A percentile compares a stretch with the other conserved stretches of the same genome.
Evolutionary conservation across 2,888 invertebrate genomes (phyloP).

Genomic region (Lomographa bimaculata): DNA sequence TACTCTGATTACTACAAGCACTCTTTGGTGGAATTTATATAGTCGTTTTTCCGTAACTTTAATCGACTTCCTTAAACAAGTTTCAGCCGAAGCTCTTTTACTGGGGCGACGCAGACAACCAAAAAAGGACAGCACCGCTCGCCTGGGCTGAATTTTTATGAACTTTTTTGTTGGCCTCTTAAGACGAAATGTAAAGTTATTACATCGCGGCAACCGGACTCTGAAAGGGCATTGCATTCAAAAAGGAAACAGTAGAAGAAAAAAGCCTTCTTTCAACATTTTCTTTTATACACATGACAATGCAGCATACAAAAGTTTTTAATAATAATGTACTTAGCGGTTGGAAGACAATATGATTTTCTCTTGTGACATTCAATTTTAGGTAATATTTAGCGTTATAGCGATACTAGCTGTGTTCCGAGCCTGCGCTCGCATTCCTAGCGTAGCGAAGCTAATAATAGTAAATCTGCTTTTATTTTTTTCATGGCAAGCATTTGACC

Average conservation of each 20-base stretch:
- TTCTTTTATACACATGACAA: constrained; percentile 36
- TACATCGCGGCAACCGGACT: constrained; percentile 50
- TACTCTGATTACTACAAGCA: constrained; percentile 5
- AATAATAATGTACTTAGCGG: constrained; percentile 5
- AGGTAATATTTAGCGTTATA: too few species aligned
- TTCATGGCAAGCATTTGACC: too few species aligned
- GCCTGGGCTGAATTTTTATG: constrained; percentile 68
- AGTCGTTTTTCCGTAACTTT: constrained; percentile 66
- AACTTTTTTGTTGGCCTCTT: constrained; percentile 68
- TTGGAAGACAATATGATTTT: not conserved
- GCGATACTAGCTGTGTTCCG: too few species aligned
- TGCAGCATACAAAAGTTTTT: constrained; percentile 10
- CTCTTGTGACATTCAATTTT: too few species aligned
- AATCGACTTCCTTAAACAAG: constrained; percentile 75
- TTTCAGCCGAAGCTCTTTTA: constrained; percentile 58
- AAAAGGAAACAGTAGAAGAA: constrained; percentile 54
- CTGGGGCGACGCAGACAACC: constrained; percentile 47
- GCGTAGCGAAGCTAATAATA: too few species aligned
- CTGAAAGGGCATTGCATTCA: constrained; percentile 54
- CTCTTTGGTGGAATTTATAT: constrained; percentile 21
- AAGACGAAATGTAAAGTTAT: constrained; percentile 60
- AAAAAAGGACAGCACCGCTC: constrained; percentile 65
- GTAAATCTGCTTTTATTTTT: too few species aligned
- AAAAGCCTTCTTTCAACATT: constrained; percentile 44
- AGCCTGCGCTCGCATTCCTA: too few species aligned